Evolutionary conservation across 2,113 vertebrate genomes (phyloP).

Genomic region (Gnathonemus longibarbis): DNA sequence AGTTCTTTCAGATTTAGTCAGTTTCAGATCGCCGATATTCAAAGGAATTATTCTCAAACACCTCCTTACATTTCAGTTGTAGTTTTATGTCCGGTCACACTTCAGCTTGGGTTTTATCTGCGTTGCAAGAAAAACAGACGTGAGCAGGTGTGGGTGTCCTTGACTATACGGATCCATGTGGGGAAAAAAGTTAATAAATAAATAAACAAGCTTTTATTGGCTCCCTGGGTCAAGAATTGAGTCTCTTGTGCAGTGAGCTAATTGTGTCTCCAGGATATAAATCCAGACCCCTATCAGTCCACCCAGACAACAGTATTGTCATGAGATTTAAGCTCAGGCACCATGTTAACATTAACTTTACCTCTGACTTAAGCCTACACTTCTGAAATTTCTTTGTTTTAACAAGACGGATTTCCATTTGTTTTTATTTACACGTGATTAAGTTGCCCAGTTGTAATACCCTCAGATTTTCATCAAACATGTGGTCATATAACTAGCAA

Average conservation of each 20-base stretch:
- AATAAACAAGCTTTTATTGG: background rate
- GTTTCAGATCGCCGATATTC: background rate
- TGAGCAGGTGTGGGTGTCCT: background rate
- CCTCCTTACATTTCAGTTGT: background rate
- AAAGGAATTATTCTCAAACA: background rate
- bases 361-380: background rate
- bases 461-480: background rate
- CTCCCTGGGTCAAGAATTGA: background rate
- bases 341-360: background rate
- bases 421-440: background rate
- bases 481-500: background rate
- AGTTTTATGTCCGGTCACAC: background rate
- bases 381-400: background rate
- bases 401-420: background rate
- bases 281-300: background rate
- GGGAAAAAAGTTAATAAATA: background rate
- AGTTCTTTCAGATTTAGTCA: background rate
- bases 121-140: background rate
- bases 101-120: background rate
- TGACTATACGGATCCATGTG: background rate
- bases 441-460: background rate
- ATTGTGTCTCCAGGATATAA: background rate
- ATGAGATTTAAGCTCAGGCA: background rate
- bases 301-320: background rate
- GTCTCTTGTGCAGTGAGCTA: background rate